These are phyloP conservation scores for Batillaria attramentaria DNA, from an alignment of 1,140 invertebrate species.

Conservation along the genomic window DNA sequence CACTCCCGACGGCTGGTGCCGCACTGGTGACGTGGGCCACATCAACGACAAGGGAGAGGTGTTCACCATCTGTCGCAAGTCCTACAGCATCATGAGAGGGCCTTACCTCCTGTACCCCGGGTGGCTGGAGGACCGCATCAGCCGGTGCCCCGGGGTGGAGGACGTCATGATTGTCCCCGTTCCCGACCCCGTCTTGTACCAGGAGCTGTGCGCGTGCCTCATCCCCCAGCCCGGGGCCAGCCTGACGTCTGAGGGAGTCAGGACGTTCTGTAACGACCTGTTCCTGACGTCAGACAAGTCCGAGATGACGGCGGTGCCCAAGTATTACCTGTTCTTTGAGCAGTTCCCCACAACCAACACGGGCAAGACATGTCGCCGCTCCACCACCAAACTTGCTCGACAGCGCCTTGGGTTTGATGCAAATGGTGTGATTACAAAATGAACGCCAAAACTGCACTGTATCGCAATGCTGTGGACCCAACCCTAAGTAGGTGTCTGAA, in stretches of 20 bases:
- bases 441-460: too few relatives aligned
- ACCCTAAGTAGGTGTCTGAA: too few relatives aligned
- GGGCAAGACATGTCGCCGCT: background rate
- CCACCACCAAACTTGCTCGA: background rate
- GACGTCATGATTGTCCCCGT: slow-evolving; percentile 14
- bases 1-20: background rate
- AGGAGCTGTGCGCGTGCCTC: slow-evolving; percentile 24
- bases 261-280: background rate
- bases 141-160: background rate
- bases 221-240: background rate
- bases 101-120: slow-evolving; percentile 24
- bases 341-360: slow-evolving; percentile 1
- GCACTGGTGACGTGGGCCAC: slow-evolving; percentile 14
- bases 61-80: background rate
- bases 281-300: background rate
- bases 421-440: too few relatives aligned
- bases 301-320: slow-evolving; percentile 15
- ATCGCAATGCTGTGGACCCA: too few relatives aligned
- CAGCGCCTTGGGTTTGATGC: background rate
- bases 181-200: slow-evolving; percentile 11
- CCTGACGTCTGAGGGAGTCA: background rate
- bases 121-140: slow-evolving; percentile 19
- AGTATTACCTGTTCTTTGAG: slow-evolving; percentile 10
- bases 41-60: slow-evolving; percentile 1
- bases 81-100: slow-evolving; percentile 13